Conservation (phyloP, 2,888 invertebrate species). For the Diarsia rubi region DNA sequence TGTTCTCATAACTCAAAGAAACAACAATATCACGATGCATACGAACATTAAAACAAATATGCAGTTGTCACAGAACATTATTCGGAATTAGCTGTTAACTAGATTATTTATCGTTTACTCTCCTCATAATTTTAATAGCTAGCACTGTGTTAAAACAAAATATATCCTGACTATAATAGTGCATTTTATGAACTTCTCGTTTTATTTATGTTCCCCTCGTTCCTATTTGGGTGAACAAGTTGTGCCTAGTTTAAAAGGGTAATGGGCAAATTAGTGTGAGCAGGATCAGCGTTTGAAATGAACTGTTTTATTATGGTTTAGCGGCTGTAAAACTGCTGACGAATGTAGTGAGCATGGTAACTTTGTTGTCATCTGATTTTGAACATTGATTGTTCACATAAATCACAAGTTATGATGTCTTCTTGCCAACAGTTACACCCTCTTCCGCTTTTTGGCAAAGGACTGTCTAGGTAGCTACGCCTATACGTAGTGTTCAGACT, state of each 20-base stretch:
- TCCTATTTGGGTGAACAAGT: conserved; percentile 43
- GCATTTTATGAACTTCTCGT: conserved; percentile 50
- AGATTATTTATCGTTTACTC: conserved; percentile 60
- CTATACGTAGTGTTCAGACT: too few species aligned
- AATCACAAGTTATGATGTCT: not conserved
- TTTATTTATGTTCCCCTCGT: conserved; percentile 52
- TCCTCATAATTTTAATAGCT: conserved; percentile 59
- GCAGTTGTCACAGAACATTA: conserved; percentile 58
- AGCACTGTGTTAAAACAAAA: conserved; percentile 59
- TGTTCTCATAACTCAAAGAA: not conserved
- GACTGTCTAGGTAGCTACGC: not conserved
- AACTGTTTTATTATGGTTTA: not conserved
- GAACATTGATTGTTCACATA: not conserved
- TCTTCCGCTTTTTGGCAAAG: too few species aligned
- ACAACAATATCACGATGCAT: conserved; percentile 39
- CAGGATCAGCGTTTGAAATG: not conserved
- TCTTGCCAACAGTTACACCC: not conserved
- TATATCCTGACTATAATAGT: conserved; percentile 46
- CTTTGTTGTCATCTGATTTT: not conserved
- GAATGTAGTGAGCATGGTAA: not conserved
- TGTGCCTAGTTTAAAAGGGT: conserved; percentile 28
- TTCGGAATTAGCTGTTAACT: conserved; percentile 59
- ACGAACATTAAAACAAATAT: conserved; percentile 53
- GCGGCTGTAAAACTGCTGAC: not conserved
- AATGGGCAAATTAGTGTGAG: conserved; percentile 29